phyloP scores from a whole-genome alignment of 2,888 invertebrate genomes.

The Neuroscelio doddi region DNA sequence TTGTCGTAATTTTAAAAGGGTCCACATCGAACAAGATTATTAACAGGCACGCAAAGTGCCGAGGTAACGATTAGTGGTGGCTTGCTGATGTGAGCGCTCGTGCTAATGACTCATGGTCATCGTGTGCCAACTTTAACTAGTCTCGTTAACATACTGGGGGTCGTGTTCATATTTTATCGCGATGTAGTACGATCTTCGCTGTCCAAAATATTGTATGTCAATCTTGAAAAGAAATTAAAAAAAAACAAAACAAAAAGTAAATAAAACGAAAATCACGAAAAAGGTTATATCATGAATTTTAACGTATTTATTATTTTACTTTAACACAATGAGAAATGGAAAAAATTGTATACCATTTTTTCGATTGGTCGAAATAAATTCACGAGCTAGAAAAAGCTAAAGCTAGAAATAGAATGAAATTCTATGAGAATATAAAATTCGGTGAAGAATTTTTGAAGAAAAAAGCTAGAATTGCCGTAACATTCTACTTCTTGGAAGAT shows the following conservation, averaged over 20 bases:
- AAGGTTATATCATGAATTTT: too few species aligned
- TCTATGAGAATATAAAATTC: neutral
- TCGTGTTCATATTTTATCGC: constrained; percentile 22
- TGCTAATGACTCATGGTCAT: constrained; percentile 37
- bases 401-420: neutral
- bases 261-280: too few species aligned
- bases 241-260: too few species aligned
- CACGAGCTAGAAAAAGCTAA: too few species aligned
- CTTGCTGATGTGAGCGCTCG: constrained; percentile 11
- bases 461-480: constrained; percentile 1
- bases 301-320: too few species aligned
- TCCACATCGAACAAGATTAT: constrained; percentile 4
- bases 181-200: constrained; percentile 7
- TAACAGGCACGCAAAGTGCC: constrained; percentile 11
- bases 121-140: constrained; percentile 22
- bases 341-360: too few species aligned
- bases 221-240: too few species aligned
- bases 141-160: constrained; percentile 24
- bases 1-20: neutral
- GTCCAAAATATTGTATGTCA: too few species aligned
- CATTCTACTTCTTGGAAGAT: constrained; percentile 46
- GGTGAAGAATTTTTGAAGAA: neutral
- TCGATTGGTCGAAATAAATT: too few species aligned
- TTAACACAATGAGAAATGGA: too few species aligned
- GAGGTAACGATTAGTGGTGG: constrained; percentile 8